A percentile compares a stretch with the other conserved stretches of the same genome.
Conservation (phyloP, 2,797 vertebrate genomes). For the Dryobates pubescens region DNA sequence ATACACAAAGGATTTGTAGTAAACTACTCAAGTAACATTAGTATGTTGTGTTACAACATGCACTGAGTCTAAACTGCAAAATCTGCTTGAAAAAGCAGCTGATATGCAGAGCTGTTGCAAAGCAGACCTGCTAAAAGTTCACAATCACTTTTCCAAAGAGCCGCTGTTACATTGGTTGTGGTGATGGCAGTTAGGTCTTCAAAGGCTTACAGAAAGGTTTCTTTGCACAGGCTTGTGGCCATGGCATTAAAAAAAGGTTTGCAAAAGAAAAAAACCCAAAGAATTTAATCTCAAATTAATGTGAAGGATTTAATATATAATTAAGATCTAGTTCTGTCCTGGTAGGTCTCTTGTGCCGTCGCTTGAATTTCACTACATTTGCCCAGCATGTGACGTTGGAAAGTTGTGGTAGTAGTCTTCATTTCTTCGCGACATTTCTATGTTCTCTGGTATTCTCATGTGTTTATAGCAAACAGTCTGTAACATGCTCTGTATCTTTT, state of each 20-base stretch:
- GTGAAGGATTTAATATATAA: background rate
- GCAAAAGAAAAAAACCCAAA: background rate
- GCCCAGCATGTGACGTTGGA: background rate
- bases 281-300: background rate
- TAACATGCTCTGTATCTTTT: background rate
- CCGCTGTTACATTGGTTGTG: background rate
- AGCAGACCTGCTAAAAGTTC: background rate
- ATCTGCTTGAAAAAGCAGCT: slow-evolving; percentile 1
- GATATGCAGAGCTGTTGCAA: background rate
- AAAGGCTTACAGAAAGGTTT: background rate
- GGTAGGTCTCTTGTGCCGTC: background rate
- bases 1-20: slow-evolving; percentile 38
- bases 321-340: background rate
- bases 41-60: slow-evolving; percentile 8
- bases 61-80: background rate
- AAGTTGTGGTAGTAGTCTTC: background rate
- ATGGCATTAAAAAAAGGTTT: background rate
- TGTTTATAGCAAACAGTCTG: background rate
- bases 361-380: background rate
- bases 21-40: slow-evolving; percentile 22
- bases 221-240: background rate
- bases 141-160: background rate
- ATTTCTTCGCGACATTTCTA: background rate
- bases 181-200: background rate
- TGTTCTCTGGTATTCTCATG: slow-evolving; percentile 25